A percentile compares a stretch with the other conserved stretches of the same genome.
Evolutionary conservation across 2,888 invertebrate genomes (phyloP).

Genomic region (Drymonia ruficornis): DNA sequence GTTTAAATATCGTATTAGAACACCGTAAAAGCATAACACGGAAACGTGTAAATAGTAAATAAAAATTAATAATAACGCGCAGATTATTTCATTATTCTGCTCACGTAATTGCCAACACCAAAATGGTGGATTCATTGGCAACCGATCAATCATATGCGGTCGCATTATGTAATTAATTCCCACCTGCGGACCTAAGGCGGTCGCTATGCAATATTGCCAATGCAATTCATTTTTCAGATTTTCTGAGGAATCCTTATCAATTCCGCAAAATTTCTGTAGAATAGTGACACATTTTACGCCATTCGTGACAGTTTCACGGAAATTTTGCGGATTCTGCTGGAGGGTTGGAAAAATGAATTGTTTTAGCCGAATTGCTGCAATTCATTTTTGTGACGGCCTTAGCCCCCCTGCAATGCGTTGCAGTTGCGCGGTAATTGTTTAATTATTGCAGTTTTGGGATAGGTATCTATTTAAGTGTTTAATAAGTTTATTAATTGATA

Average conservation of each 20-base stretch:
- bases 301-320: too few relatives aligned
- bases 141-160: slow-evolving; percentile 5
- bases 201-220: too few relatives aligned
- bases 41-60: neutral
- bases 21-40: neutral
- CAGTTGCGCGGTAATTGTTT: neutral
- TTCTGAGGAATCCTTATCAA: too few relatives aligned
- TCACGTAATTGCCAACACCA: slow-evolving; percentile 17
- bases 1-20: neutral
- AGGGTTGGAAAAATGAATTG: too few relatives aligned
- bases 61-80: slow-evolving; percentile 1
- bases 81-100: neutral
- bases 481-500: neutral
- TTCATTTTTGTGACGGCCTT: too few relatives aligned
- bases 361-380: too few relatives aligned
- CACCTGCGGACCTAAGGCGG: too few relatives aligned
- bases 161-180: neutral
- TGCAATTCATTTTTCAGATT: too few relatives aligned
- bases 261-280: too few relatives aligned
- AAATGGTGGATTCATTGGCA: slow-evolving; percentile 7
- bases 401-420: neutral
- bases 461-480: neutral
- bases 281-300: too few relatives aligned
- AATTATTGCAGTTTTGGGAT: neutral
- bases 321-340: too few relatives aligned